Conservation (phyloP, 1,140 invertebrate genomes). For the Lamellibrachia luymesi region DNA sequence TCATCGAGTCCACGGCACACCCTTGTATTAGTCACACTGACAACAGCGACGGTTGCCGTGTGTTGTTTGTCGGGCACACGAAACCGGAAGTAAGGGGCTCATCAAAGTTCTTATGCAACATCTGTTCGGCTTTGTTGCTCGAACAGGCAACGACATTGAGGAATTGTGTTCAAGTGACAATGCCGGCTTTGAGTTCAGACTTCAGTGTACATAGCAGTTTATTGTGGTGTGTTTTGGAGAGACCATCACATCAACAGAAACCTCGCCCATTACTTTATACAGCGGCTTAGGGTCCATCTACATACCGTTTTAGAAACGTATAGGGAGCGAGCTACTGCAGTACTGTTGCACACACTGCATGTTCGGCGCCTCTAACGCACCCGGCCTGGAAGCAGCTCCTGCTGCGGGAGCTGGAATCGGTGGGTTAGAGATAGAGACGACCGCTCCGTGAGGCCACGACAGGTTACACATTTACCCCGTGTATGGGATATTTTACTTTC, state of each 20-base stretch:
- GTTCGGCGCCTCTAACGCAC: too few species aligned
- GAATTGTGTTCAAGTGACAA: background rate
- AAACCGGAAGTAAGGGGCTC: background rate
- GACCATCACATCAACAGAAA: background rate
- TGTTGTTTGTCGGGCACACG: background rate
- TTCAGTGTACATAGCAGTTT: background rate
- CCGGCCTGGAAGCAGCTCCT: too few species aligned
- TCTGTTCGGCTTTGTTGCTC: background rate
- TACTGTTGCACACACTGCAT: too few species aligned
- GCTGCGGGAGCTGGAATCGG: too few species aligned
- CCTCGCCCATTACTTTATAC: background rate
- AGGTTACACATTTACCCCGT: too few species aligned
- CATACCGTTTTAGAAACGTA: too few species aligned
- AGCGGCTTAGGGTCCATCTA: background rate
- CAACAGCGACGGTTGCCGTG: background rate
- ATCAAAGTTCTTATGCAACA: background rate
- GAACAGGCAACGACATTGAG: background rate
- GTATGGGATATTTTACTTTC: too few species aligned
- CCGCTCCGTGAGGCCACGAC: too few species aligned
- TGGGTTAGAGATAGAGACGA: too few species aligned
- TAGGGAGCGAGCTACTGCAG: too few species aligned
- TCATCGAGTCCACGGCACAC: background rate
- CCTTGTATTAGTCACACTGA: background rate
- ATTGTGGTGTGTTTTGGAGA: background rate
- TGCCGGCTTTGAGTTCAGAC: background rate